These are phyloP conservation scores for Balaenoptera acutorostrata DNA, from an alignment of 2,113 vertebrate species.

Conservation along the genomic window DNA sequence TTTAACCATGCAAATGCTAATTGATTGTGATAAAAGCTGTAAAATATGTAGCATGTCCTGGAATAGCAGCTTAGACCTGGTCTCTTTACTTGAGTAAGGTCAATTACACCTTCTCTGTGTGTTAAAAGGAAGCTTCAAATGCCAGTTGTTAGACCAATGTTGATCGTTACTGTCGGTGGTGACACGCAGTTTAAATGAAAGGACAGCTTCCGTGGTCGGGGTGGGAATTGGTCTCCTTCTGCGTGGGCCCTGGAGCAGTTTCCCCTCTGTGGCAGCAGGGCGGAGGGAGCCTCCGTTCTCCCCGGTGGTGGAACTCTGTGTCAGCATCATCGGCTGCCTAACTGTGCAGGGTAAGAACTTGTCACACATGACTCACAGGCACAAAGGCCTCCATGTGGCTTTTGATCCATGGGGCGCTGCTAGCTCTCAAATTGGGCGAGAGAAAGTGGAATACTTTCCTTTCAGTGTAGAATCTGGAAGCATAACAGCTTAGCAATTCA, in stretches of 20 bases:
- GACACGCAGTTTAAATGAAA: neutral
- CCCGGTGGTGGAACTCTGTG: neutral
- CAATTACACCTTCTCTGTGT: neutral
- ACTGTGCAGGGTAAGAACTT: neutral
- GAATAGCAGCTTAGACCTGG: neutral
- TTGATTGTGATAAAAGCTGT: neutral
- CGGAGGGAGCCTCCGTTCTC: neutral
- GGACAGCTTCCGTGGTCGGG: neutral
- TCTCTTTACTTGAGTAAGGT: neutral
- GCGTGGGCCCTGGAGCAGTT: neutral
- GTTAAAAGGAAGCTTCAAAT: neutral
- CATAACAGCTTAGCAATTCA: neutral
- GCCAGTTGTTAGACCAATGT: neutral
- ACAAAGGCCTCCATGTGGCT: neutral
- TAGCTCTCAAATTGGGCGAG: neutral
- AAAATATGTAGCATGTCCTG: neutral
- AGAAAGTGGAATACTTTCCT: neutral
- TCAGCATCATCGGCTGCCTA: neutral
- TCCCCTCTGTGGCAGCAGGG: neutral
- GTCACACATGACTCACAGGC: neutral
- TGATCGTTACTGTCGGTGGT: neutral
- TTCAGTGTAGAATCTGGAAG: neutral
- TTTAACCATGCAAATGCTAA: constrained; percentile 3
- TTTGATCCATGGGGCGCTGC: neutral
- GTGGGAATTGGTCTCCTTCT: neutral